Conservation (phyloP, 2,797 vertebrate genomes). For the Acanthurus tractus region DNA sequence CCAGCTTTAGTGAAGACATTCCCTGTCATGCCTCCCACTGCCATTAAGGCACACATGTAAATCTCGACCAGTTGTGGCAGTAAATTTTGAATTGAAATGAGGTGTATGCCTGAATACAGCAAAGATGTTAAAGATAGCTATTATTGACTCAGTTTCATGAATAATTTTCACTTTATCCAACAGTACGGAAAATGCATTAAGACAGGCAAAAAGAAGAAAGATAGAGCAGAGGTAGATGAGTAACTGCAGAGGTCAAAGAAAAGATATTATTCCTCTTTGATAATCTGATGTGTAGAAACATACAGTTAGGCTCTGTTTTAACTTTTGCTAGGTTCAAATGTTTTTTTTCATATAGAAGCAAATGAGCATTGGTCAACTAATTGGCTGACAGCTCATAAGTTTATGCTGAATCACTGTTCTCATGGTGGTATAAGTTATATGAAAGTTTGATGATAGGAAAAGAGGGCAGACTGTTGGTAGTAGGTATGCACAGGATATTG, state of each 20-base stretch:
- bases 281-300: conserved; percentile 24
- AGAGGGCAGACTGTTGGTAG: not conserved
- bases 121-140: conserved; percentile 28
- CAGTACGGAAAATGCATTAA: conserved; percentile 15
- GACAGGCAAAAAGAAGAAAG: conserved; percentile 21
- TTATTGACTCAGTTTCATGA: conserved; percentile 38
- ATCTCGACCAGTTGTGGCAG: conserved; percentile 13
- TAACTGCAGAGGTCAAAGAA: conserved; percentile 31
- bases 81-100: conserved; percentile 18
- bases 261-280: conserved; percentile 35
- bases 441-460: not conserved
- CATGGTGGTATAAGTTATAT: not conserved
- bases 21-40: not conserved
- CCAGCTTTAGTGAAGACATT: not conserved
- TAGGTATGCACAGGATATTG: too few species aligned
- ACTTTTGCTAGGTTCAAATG: not conserved
- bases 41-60: not conserved
- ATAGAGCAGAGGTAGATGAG: conserved; percentile 13
- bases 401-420: not conserved
- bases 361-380: not conserved
- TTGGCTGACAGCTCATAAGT: not conserved
- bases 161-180: conserved; percentile 35
- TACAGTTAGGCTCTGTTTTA: conserved; percentile 5
- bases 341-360: conserved; percentile 3
- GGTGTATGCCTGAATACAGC: conserved; percentile 6